These are phyloP conservation scores for Rhamnusium bicolor DNA, from an alignment of 2,888 invertebrate species.

Conservation along the genomic window DNA sequence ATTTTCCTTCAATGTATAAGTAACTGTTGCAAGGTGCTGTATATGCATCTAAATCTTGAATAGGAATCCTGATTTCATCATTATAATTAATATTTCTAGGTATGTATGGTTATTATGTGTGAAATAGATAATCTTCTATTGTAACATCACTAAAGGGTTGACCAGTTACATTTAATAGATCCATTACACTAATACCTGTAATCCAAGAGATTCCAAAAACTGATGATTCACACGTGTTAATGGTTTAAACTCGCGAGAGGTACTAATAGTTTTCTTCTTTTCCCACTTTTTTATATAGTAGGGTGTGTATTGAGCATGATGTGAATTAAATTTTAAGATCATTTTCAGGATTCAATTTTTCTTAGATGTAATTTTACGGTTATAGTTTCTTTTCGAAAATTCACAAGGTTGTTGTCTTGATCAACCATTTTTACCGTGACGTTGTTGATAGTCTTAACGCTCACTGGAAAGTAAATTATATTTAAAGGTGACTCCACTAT, in stretches of 20 bases:
- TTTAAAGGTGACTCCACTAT: constrained; percentile 35
- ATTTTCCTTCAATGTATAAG: constrained; percentile 47
- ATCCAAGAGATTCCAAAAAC: constrained; percentile 29
- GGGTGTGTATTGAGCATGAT: constrained; percentile 17
- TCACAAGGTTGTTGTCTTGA: constrained; percentile 23
- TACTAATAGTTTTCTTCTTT: constrained; percentile 6
- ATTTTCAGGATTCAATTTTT: background rate
- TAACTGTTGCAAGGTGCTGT: constrained; percentile 58
- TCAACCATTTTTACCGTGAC: constrained; percentile 38
- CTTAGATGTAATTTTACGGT: constrained; percentile 18
- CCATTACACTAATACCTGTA: constrained; percentile 11
- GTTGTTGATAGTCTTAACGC: constrained; percentile 6
- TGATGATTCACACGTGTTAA: constrained; percentile 34
- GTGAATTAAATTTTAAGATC: background rate
- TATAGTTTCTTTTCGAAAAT: constrained; percentile 27
- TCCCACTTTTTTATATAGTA: background rate
- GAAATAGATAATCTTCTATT: constrained; percentile 18
- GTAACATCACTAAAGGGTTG: constrained; percentile 22
- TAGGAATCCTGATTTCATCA: constrained; percentile 61
- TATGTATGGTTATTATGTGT: constrained; percentile 30
- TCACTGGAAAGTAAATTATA: constrained; percentile 24
- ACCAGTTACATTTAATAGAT: too few species aligned
- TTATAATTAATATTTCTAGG: constrained; percentile 10
- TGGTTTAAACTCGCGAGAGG: background rate
- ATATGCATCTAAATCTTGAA: constrained; percentile 59